Base-by-base conservation (phyloP, 2,888 invertebrate genomes). In the Aleiodes alternator region DNA sequence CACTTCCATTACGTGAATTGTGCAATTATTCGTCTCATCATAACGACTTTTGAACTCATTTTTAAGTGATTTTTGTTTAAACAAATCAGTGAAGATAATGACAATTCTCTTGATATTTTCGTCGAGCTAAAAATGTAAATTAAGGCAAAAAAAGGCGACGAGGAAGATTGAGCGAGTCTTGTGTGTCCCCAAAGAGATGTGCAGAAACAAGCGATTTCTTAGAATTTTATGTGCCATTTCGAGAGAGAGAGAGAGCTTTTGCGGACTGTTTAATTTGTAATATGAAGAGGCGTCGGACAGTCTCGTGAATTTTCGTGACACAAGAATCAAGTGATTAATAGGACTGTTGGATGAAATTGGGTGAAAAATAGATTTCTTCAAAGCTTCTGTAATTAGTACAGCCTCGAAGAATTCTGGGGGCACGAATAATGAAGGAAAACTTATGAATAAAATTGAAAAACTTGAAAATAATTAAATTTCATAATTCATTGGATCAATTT, bases 211-310 rank as follows among this genome's bases (percentile, higher is more conserved):
- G 31, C 51, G 31, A 68, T 68, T 68, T 68, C 68, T 23, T 3
- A 68, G 68, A 68, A 68, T 68, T 68, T 51, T 31, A 51, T 14
- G 68, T 68, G 53, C 68, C 68, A 68, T 68, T 68, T 68, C 4
- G 4, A n/a, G n/a, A 16, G 53, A 34, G 4, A n/a, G n/a, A 16
- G 53, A 34, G 31, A 51, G 51, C 31, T 51, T 68, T 34, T 68
- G 51, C 51, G 7, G 29, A 43, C 43, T 43, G 43, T 43, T 50
- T 31, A 50, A 68, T 51, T 31, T 31, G 68, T 68, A 64, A 64
- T 48, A 43, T 43, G 64, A 61, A 38, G 14, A 64, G 64, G 64
- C 64, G 64, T 64, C 64, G 11, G 16, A 48, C n/a, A 64, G 64
- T 64, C 64, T 64, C 64, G 43, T 48, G 23, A 48, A 11, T 48